These are phyloP conservation scores for Henricia sp. DNA, from an alignment of 53 echinoderm and acorn worm species.

Conservation along the genomic window DNA sequence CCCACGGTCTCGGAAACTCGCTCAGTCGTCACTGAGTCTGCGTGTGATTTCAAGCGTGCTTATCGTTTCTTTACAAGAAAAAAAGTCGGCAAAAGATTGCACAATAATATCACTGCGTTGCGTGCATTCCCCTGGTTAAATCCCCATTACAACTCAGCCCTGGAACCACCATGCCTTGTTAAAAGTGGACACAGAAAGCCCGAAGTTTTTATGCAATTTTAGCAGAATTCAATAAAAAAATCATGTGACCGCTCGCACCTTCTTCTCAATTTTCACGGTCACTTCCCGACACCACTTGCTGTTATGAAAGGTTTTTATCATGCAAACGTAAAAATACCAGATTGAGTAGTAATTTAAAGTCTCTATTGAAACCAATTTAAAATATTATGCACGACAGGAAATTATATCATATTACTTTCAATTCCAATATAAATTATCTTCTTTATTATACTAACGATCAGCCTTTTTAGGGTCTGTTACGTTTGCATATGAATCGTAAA, in stretches of 20 bases:
- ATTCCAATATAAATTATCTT: too few species aligned
- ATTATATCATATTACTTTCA: too few species aligned
- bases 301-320: constrained; percentile 4
- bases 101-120: constrained; percentile 18
- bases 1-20: neutral
- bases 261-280: constrained; percentile 37
- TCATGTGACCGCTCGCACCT: neutral
- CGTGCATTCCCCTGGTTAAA: neutral
- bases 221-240: constrained; percentile 16
- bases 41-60: constrained; percentile 32
- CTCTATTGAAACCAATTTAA: constrained; percentile 37
- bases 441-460: too few species aligned
- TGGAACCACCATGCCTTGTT: neutral
- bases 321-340: too few species aligned
- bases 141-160: neutral
- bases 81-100: constrained; percentile 33
- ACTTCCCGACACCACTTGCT: neutral
- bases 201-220: constrained; percentile 14
- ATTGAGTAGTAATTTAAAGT: too few species aligned
- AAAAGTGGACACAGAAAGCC: neutral
- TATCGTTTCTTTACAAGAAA: constrained; percentile 20
- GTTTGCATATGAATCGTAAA: too few species aligned
- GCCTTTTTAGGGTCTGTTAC: too few species aligned
- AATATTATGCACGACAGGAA: too few species aligned
- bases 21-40: neutral